A percentile compares a stretch with the other conserved stretches of the same genome.
phyloP scores from a whole-genome alignment of 1,140 invertebrate genomes.

The Bombus terrestris region DNA sequence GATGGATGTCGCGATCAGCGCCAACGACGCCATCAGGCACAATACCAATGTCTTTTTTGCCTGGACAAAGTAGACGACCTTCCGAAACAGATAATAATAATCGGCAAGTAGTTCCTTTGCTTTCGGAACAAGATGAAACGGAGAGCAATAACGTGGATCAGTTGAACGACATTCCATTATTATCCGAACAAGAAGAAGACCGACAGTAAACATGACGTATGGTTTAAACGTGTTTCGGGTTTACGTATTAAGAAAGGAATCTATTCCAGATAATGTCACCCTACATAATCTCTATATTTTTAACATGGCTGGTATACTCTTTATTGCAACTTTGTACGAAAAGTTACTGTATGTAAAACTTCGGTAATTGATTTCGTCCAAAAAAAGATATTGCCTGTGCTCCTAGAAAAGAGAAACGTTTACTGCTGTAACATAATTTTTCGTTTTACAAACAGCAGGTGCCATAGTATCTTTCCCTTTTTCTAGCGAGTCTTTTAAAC shows the following conservation, averaged over 20 bases:
- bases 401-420: conserved; percentile 35
- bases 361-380: conserved; percentile 45
- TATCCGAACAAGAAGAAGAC: conserved; percentile 69
- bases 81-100: conserved; percentile 73
- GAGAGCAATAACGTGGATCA: conserved; percentile 60
- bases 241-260: conserved; percentile 30
- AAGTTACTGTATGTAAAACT: not conserved
- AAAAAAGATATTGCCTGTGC: conserved; percentile 19
- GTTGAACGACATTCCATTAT: conserved; percentile 24
- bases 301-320: conserved; percentile 44
- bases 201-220: conserved; percentile 70
- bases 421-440: conserved; percentile 17
- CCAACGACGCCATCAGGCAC: conserved; percentile 88
- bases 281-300: conserved; percentile 57
- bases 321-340: conserved; percentile 11
- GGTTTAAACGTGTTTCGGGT: conserved; percentile 20
- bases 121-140: conserved; percentile 80
- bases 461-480: conserved; percentile 2
- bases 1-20: conserved; percentile 88
- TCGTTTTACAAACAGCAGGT: not conserved
- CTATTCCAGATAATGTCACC: conserved; percentile 29
- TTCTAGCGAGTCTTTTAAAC: conserved; percentile 16
- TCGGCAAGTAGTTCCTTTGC: conserved; percentile 79
- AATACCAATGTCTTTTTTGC: conserved; percentile 75
- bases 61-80: conserved; percentile 76